Percentiles rank a stretch among this genome's conserved stretches.
phyloP scores from a whole-genome alignment of 2,888 invertebrate genomes.

The Bhutanitis thaidina region DNA sequence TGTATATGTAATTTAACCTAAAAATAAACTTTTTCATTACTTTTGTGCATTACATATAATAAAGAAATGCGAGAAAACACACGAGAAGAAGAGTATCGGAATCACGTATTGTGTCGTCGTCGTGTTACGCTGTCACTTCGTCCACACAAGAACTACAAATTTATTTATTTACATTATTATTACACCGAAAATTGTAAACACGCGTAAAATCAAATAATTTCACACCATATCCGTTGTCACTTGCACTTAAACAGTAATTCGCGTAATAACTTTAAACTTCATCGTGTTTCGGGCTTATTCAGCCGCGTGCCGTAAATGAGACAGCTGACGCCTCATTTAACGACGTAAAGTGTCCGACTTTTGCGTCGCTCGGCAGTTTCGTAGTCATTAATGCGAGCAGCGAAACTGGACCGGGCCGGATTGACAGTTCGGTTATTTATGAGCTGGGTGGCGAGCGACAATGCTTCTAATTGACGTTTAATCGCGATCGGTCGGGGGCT shows the following conservation, averaged over 20 bases:
- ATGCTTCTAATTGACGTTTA: conserved; percentile 70
- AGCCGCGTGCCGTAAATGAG: conserved; percentile 25
- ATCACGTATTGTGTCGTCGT: no score
- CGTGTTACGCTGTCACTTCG: not conserved
- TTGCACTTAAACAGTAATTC: not conserved
- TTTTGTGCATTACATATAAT: no score
- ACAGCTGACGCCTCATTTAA: conserved; percentile 30
- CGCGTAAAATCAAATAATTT: conserved; percentile 8
- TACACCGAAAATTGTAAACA: not conserved
- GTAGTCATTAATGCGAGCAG: conserved; percentile 39
- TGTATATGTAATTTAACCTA: no score
- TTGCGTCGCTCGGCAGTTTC: conserved; percentile 28
- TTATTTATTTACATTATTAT: conserved; percentile 1
- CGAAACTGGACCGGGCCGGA: conserved; percentile 39
- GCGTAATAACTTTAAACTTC: conserved; percentile 1
- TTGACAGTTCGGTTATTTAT: conserved; percentile 57
- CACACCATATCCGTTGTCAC: not conserved
- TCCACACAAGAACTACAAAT: not conserved
- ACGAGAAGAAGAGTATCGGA: no score
- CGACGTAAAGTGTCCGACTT: conserved; percentile 19
- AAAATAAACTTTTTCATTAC: no score
- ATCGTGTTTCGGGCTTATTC: not conserved
- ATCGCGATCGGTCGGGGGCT: conserved; percentile 51
- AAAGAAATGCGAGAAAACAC: no score
- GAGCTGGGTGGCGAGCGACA: conserved; percentile 54